A percentile compares a stretch with the other conserved stretches of the same genome.
These are phyloP conservation scores for Mormyrus proboscirostris DNA, from an alignment of 2,797 vertebrate species.

Conservation along the genomic window DNA sequence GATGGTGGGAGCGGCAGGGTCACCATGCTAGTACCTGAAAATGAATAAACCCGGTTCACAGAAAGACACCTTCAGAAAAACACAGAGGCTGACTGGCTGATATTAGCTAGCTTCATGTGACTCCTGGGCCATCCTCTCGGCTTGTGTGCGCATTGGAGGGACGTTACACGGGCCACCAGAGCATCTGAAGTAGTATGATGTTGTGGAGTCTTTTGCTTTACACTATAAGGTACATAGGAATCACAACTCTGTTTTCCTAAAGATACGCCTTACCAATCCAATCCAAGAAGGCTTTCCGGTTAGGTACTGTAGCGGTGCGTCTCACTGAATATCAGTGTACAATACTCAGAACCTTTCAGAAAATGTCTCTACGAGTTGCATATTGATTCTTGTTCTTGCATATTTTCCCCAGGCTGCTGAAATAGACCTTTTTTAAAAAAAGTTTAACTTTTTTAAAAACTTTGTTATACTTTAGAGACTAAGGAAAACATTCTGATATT, in stretches of 20 bases:
- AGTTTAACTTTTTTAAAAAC: not conserved
- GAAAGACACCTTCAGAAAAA: not conserved
- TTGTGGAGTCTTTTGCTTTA: not conserved
- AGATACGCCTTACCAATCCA: not conserved
- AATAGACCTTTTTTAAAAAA: not conserved
- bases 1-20: not conserved
- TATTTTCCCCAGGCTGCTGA: not conserved
- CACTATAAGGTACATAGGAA: not conserved
- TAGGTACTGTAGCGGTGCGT: not conserved
- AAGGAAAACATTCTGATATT: not conserved
- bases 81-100: not conserved
- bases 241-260: not conserved
- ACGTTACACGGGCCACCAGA: not conserved
- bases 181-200: not conserved
- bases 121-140: not conserved
- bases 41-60: not conserved
- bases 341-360: not conserved
- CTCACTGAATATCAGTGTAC: not conserved
- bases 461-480: not conserved
- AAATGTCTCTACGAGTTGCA: not conserved
- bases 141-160: not conserved
- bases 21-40: not conserved
- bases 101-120: not conserved
- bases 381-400: not conserved
- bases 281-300: not conserved